phyloP scores from a whole-genome alignment of 1,140 invertebrate species.

The Halyomorpha halys region DNA sequence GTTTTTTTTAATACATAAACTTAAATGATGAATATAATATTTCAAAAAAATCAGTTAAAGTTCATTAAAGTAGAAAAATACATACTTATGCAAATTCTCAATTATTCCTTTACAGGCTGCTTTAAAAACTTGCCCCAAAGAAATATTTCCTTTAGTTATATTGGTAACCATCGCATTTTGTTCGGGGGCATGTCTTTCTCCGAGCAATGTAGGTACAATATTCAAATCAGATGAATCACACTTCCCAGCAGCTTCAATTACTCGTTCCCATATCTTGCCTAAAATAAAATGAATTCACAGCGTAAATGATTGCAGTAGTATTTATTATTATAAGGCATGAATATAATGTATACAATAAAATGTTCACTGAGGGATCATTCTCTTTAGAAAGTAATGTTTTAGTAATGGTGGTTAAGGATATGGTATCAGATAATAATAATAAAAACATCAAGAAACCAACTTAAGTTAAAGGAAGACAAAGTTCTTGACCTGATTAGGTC shows the following conservation, averaged over 20 bases:
- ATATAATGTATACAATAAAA: too few species aligned
- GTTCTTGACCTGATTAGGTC: too few species aligned
- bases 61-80: background rate
- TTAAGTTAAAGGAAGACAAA: too few species aligned
- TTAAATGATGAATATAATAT: background rate
- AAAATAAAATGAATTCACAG: constrained; percentile 22
- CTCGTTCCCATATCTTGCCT: constrained; percentile 69
- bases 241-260: constrained; percentile 48
- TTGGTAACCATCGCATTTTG: constrained; percentile 55
- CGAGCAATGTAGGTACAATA: constrained; percentile 60
- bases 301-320: constrained; percentile 7
- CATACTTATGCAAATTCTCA: constrained; percentile 57
- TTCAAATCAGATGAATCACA: constrained; percentile 45
- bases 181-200: constrained; percentile 64
- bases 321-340: too few species aligned
- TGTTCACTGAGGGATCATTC: too few species aligned
- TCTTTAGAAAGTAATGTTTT: too few species aligned
- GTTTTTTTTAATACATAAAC: background rate
- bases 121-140: constrained; percentile 59
- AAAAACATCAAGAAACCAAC: too few species aligned
- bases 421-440: too few species aligned
- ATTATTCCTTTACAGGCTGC: constrained; percentile 69
- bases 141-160: constrained; percentile 59
- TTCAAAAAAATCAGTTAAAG: background rate
- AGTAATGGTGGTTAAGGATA: too few species aligned